Evolutionary conservation across 2,113 vertebrate species (phyloP), one percentile per base, ranked within the genome.

Genomic region (Pseudopodoces humilis): DNA sequence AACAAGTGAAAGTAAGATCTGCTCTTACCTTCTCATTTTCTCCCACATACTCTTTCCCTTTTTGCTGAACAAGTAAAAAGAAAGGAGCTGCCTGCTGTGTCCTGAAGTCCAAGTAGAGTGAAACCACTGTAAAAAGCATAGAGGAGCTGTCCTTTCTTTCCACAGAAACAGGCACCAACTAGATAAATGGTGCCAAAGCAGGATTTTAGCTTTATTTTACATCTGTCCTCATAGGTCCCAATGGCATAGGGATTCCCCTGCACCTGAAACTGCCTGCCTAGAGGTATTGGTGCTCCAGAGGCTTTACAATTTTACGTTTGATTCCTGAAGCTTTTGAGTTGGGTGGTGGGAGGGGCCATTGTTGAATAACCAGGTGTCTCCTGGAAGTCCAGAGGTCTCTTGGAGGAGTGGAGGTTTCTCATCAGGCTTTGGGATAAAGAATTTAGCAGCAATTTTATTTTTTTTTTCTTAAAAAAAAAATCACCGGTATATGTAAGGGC

Each of bases 71-170:
- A 53, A 89, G 31, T 69, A 2, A 65, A 80, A 86, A 83, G 46
- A 75, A 72, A 33, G 55, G 17, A 77, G 46, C 35, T 1, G 1
- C 23, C 24, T 87, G n/a, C 31, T 0, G 0, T 80, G 59, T 92
- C 67, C 35, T 52, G 25, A 67, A 83, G 56, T 67, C 47, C 35
- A 37, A 28, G 39, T 31, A 31, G 44, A 46, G 44, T 33, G 35
- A 88, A 79, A 74, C 31, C 52, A 30, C 35, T 46, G 19, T 56
- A 52, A 50, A 44, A 65, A 44, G 24, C 28, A 10, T 4, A 60
- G 25, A 75, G 41, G 69, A 88, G 3, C 31, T 3, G 1, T 60
- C 30, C 9, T 6, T 19, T 75, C 33, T 18, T 67, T 80, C 69
- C 62, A 27, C 22, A 85, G 50, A 80, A 92, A 33, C 21, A 22